These are phyloP conservation scores for Xenopus tropicalis DNA, from an alignment of 2,113 vertebrate genomes.

Conservation along the genomic window UCB_Xtro_10.0 CM004444.2:152226501-152227000, in stretches of 20 bases:
- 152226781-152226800: too few species aligned
- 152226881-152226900: not conserved
- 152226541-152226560: conserved; percentile 24
- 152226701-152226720: too few species aligned
- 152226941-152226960: too few species aligned
- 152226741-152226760: too few species aligned
- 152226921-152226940: too few species aligned
- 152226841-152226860: not conserved
- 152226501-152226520: conserved; percentile 33
- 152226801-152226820: not conserved
- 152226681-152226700: too few species aligned
- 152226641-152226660: not conserved
- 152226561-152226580: conserved; percentile 28
- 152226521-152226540: conserved; percentile 16
- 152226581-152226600: conserved; percentile 19
- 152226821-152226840: not conserved
- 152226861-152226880: not conserved
- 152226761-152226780: too few species aligned
- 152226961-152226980: too few species aligned
- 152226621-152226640: conserved; percentile 5
- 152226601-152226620: conserved; percentile 14
- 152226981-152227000: too few species aligned
- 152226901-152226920: too few species aligned
- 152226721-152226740: too few species aligned
- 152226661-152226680: not conserved